Evolutionary conservation across 1,140 invertebrate species (phyloP).

Genomic region (Lethocerus indicus): DNA sequence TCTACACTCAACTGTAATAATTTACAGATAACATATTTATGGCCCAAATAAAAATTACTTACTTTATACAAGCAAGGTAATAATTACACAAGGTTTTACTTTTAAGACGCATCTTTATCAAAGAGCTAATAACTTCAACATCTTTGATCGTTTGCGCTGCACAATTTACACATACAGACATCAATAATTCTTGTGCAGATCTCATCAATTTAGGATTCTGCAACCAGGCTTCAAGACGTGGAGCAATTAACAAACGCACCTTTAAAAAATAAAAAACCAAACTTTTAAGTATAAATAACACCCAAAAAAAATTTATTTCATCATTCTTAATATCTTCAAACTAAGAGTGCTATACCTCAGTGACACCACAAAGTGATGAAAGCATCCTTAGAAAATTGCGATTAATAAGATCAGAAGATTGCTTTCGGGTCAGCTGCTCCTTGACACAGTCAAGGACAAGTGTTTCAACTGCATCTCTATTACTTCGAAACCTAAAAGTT

Average conservation of each 20-base stretch:
- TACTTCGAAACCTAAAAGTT: constrained; percentile 16
- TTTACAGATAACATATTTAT: background rate
- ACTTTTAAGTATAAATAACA: background rate
- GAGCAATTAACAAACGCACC: constrained; percentile 63
- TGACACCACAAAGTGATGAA: constrained; percentile 66
- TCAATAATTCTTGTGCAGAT: constrained; percentile 82
- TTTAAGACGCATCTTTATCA: constrained; percentile 84
- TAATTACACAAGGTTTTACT: constrained; percentile 82
- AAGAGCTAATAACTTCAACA: constrained; percentile 73
- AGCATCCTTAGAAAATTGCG: constrained; percentile 75
- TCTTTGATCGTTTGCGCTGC: constrained; percentile 60
- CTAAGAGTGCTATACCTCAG: constrained; percentile 35
- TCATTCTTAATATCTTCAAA: background rate
- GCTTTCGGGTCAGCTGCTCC: constrained; percentile 69
- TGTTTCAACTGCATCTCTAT: constrained; percentile 52
- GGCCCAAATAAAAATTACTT: constrained; percentile 21
- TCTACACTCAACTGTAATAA: background rate
- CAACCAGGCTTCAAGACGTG: constrained; percentile 80
- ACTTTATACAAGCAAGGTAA: constrained; percentile 70
- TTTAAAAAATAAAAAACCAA: constrained; percentile 19
- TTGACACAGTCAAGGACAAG: constrained; percentile 72
- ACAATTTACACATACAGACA: constrained; percentile 82
- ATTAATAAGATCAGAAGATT: constrained; percentile 69
- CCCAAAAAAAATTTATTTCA: background rate
- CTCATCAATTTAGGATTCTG: constrained; percentile 88